phyloP scores from a whole-genome alignment of 2,113 vertebrate species.

The Nestor notabilis region DNA sequence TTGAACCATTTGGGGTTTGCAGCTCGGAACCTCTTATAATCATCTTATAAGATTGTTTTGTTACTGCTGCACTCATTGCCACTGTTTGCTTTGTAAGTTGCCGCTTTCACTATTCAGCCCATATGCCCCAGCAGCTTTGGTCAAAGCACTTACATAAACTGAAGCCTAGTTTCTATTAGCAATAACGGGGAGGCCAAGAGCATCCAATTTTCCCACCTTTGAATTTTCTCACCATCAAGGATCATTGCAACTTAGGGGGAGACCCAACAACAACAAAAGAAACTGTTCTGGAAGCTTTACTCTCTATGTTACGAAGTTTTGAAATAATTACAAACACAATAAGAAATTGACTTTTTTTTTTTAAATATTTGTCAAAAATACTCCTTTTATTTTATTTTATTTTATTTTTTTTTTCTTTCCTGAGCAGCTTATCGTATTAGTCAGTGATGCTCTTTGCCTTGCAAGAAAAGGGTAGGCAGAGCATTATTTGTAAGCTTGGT shows the following conservation, averaged over 20 bases:
- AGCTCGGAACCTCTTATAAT: neutral
- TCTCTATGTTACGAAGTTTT: neutral
- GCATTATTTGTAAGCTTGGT: constrained; percentile 18
- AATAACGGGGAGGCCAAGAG: neutral
- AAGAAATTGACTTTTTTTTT: neutral
- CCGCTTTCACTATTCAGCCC: neutral
- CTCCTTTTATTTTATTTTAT: neutral
- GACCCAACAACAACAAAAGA: neutral
- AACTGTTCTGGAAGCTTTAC: neutral
- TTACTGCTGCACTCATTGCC: neutral
- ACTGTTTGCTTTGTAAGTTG: neutral
- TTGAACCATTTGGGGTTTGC: neutral
- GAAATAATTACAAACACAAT: neutral
- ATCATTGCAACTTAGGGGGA: neutral
- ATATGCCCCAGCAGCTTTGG: neutral
- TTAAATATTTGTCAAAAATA: neutral
- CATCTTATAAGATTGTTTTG: neutral
- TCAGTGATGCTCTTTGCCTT: neutral
- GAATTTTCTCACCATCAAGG: neutral
- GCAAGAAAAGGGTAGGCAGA: constrained; percentile 8
- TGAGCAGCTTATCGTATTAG: neutral
- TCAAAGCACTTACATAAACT: neutral
- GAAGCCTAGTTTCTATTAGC: neutral
- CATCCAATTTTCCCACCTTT: neutral
- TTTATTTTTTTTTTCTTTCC: neutral